Evolutionary conservation across 2,113 vertebrate species (phyloP).

Genomic region (Falcunculus frontatus): DNA sequence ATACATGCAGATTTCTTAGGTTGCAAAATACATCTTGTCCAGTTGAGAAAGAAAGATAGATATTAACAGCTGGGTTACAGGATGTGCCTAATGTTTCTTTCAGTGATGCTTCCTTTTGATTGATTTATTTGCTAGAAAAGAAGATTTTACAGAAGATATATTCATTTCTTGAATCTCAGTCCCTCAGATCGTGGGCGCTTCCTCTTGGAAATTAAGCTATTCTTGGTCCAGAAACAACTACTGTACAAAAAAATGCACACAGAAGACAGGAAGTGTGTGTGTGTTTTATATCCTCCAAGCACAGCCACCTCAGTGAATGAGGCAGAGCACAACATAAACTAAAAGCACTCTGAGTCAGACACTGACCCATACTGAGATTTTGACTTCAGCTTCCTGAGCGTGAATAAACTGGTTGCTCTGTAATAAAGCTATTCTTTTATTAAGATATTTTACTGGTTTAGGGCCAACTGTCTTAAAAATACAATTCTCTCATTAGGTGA

Average conservation of each 20-base stretch:
- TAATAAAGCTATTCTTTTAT: conserved; percentile 26
- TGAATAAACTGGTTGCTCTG: conserved; percentile 45
- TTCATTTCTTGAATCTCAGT: background rate
- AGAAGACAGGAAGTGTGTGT: conserved; percentile 58
- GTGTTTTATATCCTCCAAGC: conserved; percentile 46
- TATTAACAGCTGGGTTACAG: background rate
- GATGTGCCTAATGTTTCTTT: background rate
- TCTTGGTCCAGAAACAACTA: conserved; percentile 65
- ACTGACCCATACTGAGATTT: conserved; percentile 45
- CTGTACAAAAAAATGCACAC: conserved; percentile 8
- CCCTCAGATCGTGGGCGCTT: conserved; percentile 53
- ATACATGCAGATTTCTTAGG: background rate
- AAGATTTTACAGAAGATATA: background rate
- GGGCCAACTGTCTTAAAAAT: conserved; percentile 33
- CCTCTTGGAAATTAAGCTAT: conserved; percentile 42
- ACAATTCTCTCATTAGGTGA: conserved; percentile 31
- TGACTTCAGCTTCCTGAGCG: conserved; percentile 56
- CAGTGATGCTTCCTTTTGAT: background rate
- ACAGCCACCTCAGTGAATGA: conserved; percentile 60
- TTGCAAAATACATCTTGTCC: conserved; percentile 1
- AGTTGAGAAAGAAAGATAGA: background rate
- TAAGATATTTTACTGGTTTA: conserved; percentile 15
- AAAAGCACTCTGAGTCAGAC: conserved; percentile 28
- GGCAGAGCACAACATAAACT: conserved; percentile 40
- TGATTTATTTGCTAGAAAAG: conserved; percentile 12